A percentile compares a stretch with the other conserved stretches of the same genome.
Evolutionary conservation across 2,888 invertebrate species (phyloP).

Genomic region (Bhutanitis thaidina): DNA sequence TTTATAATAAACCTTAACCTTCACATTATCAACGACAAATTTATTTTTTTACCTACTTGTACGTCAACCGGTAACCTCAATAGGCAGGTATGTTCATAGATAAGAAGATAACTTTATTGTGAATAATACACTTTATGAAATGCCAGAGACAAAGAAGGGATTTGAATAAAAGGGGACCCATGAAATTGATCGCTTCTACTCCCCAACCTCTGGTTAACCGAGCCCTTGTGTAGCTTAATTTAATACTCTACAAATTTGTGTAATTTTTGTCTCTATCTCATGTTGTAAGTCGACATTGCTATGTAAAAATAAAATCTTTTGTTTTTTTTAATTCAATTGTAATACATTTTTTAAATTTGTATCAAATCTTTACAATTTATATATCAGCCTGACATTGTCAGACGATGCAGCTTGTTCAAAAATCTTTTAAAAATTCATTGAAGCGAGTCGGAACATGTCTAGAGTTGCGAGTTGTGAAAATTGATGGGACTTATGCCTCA

Average conservation of each 20-base stretch:
- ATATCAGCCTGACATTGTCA: no score
- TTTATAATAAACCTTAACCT: no score
- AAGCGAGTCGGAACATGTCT: constrained; percentile 17
- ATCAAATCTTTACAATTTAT: no score
- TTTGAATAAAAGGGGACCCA: constrained; percentile 73
- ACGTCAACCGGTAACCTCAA: constrained; percentile 14
- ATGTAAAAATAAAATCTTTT: no score
- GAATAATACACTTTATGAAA: constrained; percentile 69
- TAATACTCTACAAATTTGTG: constrained; percentile 70
- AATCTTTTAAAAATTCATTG: constrained; percentile 11
- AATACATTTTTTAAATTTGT: no score
- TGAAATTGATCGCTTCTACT: constrained; percentile 73
- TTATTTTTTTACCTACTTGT: neutral
- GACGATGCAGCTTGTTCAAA: no score
- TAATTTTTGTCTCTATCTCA: constrained; percentile 29
- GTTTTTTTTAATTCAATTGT: no score
- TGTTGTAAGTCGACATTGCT: neutral
- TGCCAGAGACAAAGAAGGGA: constrained; percentile 73
- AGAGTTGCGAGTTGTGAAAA: constrained; percentile 4
- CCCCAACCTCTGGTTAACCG: constrained; percentile 73
- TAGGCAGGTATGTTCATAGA: constrained; percentile 27
- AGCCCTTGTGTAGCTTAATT: constrained; percentile 54
- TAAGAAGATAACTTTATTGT: constrained; percentile 44
- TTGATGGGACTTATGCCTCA: constrained; percentile 8
- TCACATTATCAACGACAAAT: no score